phyloP scores from a whole-genome alignment of 2,888 invertebrate species.

The Petrophora chlorosata region DNA sequence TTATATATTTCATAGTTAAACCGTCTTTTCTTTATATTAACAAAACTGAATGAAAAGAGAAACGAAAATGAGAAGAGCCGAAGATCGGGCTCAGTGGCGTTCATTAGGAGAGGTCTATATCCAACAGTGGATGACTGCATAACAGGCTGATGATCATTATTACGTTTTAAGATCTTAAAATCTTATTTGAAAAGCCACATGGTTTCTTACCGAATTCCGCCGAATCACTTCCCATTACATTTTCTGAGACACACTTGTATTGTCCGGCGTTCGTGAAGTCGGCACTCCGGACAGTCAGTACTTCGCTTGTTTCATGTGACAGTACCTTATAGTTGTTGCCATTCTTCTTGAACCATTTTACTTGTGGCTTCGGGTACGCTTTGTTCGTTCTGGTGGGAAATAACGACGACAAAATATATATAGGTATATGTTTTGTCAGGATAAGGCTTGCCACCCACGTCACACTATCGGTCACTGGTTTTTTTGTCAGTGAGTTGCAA shows the following conservation, averaged over 20 bases:
- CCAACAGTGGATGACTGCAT: too few relatives aligned
- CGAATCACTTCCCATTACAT: not conserved
- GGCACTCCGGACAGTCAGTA: conserved; percentile 1
- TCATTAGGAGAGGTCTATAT: too few relatives aligned
- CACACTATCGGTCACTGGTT: not conserved
- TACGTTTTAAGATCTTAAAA: too few relatives aligned
- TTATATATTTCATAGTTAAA: too few relatives aligned
- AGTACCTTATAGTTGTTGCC: not conserved
- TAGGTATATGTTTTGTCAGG: not conserved
- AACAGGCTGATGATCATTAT: too few relatives aligned
- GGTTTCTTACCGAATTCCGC: not conserved
- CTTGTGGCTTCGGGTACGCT: conserved; percentile 10
- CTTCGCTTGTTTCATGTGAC: not conserved
- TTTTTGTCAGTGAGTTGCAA: too few relatives aligned
- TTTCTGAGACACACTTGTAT: not conserved
- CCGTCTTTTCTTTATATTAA: too few relatives aligned
- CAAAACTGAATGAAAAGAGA: too few relatives aligned
- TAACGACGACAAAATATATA: not conserved
- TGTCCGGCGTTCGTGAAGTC: not conserved
- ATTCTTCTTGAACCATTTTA: conserved; percentile 11
- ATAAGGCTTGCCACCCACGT: not conserved
- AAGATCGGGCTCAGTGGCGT: too few relatives aligned
- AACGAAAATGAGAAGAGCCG: too few relatives aligned
- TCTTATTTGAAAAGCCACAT: too few relatives aligned
- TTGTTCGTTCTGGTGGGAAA: not conserved